Evolutionary conservation across 2,888 invertebrate species (phyloP), one percentile per base, ranked within the genome.

Genomic region (Notodromas monacha): DNA sequence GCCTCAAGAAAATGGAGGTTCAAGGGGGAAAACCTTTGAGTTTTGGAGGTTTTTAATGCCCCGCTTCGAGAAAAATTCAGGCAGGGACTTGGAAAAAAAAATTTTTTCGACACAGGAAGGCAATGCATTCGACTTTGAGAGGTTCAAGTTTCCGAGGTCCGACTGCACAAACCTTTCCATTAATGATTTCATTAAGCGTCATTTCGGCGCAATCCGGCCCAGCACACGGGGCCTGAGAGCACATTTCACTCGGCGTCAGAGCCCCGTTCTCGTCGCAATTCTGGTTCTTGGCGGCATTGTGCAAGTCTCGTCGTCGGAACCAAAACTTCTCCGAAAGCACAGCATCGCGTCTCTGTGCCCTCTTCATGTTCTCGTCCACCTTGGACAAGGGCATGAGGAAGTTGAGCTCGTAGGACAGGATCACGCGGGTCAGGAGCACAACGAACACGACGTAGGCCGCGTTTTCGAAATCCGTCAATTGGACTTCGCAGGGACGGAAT

Each of bases 401-500:
- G 54, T 89, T 79, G 35, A 96, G 60, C 40, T 79, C 68, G 54
- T 84, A 96, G 14, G 89, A 79, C 28, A 99, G 59, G 43, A 99
- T 89, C 37, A 86, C 92, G 38, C 92, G 57, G 0, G 96, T 96
- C 36, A 99, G 59, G 29, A 99, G 57, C 12, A 96, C 92, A 10
- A 99, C 69, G 50, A 99, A 99, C 47, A 86, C 84, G 12, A 86
- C 86, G 42, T 81, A 72, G 3, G 96, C 96, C 1, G 96, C 92
- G 55, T 99, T 99, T 55, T 99, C 96, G 54, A 96, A 96, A 55
- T 96, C 92, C 0, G 96, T 92, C 40, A 96, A 62, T 52, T 99
- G 96, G 12, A 81, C 74, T 53, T 84, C 86, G 48, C 92, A 92
- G 26, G 96, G 92, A 15, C 96, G 65, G 56, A 99, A 99, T 56